Evolutionary conservation across 2,888 invertebrate species (phyloP).

Genomic region (Dusona sp.): DNA sequence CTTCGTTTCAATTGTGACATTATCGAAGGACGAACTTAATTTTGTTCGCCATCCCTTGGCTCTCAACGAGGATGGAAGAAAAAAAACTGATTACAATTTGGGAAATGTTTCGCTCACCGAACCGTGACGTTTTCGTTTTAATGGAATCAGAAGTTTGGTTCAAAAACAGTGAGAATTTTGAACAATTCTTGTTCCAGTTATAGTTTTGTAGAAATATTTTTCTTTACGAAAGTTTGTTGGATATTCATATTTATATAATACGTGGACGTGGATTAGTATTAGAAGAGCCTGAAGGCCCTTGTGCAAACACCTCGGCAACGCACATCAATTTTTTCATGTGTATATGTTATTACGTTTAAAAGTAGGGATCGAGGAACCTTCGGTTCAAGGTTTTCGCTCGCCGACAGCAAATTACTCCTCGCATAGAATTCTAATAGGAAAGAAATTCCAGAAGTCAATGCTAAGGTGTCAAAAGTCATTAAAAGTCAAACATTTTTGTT

Average conservation of each 20-base stretch:
- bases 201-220: background rate
- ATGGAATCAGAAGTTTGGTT: background rate
- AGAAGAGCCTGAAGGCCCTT: conserved; percentile 10
- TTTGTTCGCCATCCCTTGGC: conserved; percentile 44
- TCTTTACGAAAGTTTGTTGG: background rate
- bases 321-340: background rate
- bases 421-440: conserved; percentile 9
- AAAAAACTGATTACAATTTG: background rate
- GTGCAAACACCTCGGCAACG: background rate
- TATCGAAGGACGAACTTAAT: conserved; percentile 65
- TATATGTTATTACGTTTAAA: background rate
- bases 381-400: conserved; percentile 8
- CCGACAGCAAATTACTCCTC: background rate
- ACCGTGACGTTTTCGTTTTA: background rate
- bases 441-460: background rate
- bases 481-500: background rate
- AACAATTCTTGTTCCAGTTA: background rate
- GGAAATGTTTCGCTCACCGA: background rate
- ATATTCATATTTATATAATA: conserved; percentile 3
- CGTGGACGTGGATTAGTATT: background rate
- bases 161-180: background rate
- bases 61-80: background rate
- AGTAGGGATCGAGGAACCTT: conserved; percentile 6
- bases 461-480: background rate
- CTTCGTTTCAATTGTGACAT: conserved; percentile 68